Conservation (phyloP, 2,113 vertebrate species). For the Chloropsis hardwickii region DNA sequence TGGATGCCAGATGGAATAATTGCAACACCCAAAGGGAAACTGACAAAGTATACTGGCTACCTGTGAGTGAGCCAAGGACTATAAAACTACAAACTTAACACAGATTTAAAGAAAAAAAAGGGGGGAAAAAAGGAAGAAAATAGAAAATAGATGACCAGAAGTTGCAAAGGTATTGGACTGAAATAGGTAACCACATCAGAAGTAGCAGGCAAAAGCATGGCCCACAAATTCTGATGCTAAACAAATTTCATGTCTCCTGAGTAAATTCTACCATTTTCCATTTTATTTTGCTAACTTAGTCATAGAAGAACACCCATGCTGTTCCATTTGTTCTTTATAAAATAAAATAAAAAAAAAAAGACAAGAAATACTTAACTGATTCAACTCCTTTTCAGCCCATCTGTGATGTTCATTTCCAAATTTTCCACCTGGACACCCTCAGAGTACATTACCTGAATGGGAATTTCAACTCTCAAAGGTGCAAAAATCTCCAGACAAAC, state of each 20-base stretch:
- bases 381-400: background rate
- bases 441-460: background rate
- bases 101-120: background rate
- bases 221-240: background rate
- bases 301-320: background rate
- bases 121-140: background rate
- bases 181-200: background rate
- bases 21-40: background rate
- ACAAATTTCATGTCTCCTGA: background rate
- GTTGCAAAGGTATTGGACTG: background rate
- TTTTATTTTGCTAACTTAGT: constrained; percentile 21
- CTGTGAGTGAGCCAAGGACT: background rate
- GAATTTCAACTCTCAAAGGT: background rate
- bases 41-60: background rate
- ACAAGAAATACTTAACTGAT: background rate
- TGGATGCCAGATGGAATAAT: background rate
- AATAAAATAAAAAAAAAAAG: background rate
- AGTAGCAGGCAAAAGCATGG: background rate
- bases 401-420: background rate
- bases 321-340: background rate
- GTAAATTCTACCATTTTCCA: background rate
- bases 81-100: background rate
- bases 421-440: background rate
- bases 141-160: background rate
- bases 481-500: background rate